phyloP scores from a whole-genome alignment of 2,888 invertebrate species.

The Hesperia comma region DNA sequence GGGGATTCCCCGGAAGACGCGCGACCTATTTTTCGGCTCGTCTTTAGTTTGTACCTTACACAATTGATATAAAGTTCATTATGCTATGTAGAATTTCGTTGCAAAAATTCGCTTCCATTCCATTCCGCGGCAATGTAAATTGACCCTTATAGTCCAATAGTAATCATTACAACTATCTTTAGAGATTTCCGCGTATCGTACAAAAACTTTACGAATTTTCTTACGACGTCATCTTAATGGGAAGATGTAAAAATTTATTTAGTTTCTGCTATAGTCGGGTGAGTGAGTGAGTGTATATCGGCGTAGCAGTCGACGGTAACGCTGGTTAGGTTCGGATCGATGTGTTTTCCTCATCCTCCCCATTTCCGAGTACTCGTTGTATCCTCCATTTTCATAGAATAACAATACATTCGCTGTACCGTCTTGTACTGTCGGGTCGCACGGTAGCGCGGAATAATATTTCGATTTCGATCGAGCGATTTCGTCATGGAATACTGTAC shows the following conservation, averaged over 20 bases:
- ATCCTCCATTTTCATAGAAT: constrained; percentile 7
- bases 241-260: background rate
- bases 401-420: background rate
- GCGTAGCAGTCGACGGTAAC: no score
- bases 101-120: no score
- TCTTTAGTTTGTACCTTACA: no score
- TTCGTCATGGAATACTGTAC: background rate
- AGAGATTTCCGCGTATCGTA: background rate
- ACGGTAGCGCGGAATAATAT: background rate
- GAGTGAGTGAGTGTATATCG: no score
- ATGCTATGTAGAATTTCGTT: no score
- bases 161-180: no score
- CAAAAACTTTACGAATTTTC: background rate
- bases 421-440: background rate
- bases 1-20: no score
- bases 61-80: no score
- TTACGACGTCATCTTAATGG: background rate
- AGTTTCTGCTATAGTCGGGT: no score
- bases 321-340: no score
- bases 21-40: no score
- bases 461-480: background rate
- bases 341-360: background rate
- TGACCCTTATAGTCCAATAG: background rate
- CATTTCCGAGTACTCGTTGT: background rate
- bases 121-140: no score